Evolutionary conservation across 2,113 vertebrate species (phyloP).

Genomic region (Heterocephalus glaber): DNA sequence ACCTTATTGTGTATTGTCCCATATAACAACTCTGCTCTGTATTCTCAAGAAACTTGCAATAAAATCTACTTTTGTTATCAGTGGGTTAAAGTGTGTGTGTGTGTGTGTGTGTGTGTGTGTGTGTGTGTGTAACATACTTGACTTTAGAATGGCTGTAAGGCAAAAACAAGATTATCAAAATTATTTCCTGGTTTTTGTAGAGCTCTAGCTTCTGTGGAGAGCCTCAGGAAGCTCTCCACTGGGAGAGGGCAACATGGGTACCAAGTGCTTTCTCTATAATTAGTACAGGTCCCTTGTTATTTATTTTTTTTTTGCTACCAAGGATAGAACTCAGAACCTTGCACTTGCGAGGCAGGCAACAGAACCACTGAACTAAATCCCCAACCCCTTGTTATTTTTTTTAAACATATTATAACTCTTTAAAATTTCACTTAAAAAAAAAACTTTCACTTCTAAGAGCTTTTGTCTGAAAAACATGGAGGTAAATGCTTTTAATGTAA

Average conservation of each 20-base stretch:
- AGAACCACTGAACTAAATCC: no score
- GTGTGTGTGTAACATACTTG: neutral
- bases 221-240: no score
- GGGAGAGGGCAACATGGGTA: neutral
- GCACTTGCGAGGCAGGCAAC: no score
- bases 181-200: neutral
- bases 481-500: neutral
- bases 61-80: neutral
- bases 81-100: neutral
- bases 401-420: neutral
- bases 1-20: neutral
- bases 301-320: no score
- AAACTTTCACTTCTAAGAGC: neutral
- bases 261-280: neutral
- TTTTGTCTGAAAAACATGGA: slow-evolving; percentile 28
- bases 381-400: neutral
- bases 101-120: neutral
- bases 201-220: neutral
- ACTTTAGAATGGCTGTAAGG: neutral
- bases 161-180: neutral
- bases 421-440: neutral
- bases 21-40: neutral
- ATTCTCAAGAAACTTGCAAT: neutral
- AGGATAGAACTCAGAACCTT: no score
- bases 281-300: neutral